These are phyloP conservation scores for Dasyornis broadbenti DNA, from an alignment of 2,113 vertebrate genomes.

Conservation along the genomic window DNA sequence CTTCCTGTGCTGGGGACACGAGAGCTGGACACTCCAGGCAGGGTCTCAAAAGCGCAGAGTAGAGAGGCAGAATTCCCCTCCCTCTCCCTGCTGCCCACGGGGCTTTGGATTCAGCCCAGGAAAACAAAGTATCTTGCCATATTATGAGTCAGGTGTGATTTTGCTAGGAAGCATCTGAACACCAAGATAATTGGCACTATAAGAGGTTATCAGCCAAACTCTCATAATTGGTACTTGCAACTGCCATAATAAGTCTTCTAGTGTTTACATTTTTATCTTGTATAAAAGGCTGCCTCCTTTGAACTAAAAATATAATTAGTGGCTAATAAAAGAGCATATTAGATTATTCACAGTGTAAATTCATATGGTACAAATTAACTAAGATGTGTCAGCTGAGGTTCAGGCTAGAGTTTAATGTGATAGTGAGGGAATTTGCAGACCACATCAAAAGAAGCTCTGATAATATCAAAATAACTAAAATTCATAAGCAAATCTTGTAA, in stretches of 20 bases:
- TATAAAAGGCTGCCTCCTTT: slow-evolving; percentile 1
- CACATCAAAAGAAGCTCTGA: slow-evolving; percentile 18
- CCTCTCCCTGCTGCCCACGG: accelerated
- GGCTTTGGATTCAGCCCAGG: not conserved
- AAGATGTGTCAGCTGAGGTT: not conserved
- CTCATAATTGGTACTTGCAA: not conserved
- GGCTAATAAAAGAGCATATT: slow-evolving; percentile 29
- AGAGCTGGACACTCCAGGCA: not conserved
- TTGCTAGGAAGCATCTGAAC: not conserved
- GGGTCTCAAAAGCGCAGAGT: accelerated
- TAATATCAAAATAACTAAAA: slow-evolving; percentile 11
- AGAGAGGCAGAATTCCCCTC: not conserved
- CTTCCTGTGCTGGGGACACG: not conserved
- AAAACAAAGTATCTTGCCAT: not conserved
- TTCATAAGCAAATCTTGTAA: not conserved
- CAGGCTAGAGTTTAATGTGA: not conserved
- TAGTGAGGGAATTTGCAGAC: not conserved
- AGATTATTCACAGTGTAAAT: slow-evolving; percentile 22
- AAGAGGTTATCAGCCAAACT: not conserved
- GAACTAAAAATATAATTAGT: slow-evolving; percentile 35
- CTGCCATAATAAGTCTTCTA: not conserved
- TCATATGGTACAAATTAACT: not conserved
- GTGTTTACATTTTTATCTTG: not conserved
- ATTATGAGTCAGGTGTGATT: not conserved
- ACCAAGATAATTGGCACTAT: not conserved